Conservation (phyloP, 1,140 invertebrate species). For the Chrysomallon squamiferum region DNA sequence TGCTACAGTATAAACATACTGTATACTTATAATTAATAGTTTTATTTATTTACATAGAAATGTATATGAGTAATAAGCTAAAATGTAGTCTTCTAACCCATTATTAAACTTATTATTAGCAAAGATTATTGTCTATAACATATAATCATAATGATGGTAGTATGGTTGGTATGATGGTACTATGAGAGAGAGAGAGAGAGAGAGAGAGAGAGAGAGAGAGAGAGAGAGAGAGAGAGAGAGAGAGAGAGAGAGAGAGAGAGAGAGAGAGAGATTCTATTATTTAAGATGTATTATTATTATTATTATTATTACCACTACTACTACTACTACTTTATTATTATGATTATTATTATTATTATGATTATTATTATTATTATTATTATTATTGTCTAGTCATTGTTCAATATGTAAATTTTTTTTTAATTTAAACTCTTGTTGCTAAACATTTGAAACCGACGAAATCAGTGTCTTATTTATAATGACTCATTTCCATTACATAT, state of each 20-base stretch:
- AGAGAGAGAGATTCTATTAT: not conserved
- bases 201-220: conserved; percentile 16
- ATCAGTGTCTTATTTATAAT: no score
- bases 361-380: no score
- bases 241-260: conserved; percentile 17
- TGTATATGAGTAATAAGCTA: not conserved
- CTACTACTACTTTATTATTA: no score
- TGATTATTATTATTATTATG: no score
- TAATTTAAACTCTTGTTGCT: no score
- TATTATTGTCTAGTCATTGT: no score
- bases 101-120: not conserved
- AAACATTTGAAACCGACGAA: no score
- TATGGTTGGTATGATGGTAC: not conserved
- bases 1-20: not conserved
- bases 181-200: not conserved
- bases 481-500: no score
- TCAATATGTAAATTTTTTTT: no score
- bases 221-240: conserved; percentile 12
- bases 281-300: not conserved
- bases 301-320: not conserved
- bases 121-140: not conserved
- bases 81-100: not conserved
- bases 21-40: not conserved
- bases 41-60: not conserved
- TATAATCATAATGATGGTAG: conserved; percentile 1